A percentile compares a stretch with the other conserved stretches of the same genome.
phyloP scores from a whole-genome alignment of 2,113 vertebrate genomes.

The Propithecus coquereli region DNA sequence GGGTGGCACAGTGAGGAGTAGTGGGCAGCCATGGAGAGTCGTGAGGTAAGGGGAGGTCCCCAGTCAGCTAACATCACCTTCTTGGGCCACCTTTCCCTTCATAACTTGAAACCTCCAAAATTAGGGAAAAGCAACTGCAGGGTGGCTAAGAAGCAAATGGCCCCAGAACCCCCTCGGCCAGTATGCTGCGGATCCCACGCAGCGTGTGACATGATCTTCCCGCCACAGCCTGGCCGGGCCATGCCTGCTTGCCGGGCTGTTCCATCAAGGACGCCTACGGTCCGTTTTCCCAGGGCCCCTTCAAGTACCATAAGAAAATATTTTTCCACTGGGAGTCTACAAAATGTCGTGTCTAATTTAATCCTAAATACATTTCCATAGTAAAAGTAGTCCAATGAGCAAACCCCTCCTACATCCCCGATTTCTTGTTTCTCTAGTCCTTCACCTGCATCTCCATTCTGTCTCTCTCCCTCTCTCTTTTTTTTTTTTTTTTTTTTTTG shows the following conservation, averaged over 20 bases:
- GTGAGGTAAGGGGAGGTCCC: neutral
- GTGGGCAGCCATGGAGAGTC: rapidly evolving
- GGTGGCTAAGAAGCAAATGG: neutral
- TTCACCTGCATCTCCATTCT: conserved; percentile 43
- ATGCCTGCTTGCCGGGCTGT: neutral
- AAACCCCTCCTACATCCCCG: neutral
- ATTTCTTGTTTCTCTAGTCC: conserved; percentile 26
- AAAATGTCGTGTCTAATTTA: conserved; percentile 67
- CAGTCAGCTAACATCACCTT: neutral
- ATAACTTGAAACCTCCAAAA: neutral
- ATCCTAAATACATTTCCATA: conserved; percentile 51
- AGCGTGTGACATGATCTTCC: neutral
- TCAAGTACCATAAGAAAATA: conserved; percentile 61
- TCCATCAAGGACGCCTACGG: neutral
- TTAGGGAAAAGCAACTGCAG: neutral
- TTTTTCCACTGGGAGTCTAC: conserved; percentile 45
- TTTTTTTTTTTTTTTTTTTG: neutral
- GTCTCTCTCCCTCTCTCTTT: neutral
- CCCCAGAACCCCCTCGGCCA: neutral
- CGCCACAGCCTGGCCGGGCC: neutral
- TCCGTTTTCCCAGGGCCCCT: conserved; percentile 43
- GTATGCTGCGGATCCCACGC: neutral
- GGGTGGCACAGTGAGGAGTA: neutral
- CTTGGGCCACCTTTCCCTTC: neutral
- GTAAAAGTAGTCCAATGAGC: conserved; percentile 29